Evolutionary conservation across 2,888 invertebrate genomes (phyloP).

Genomic region (Sepioteuthis lessoniana): DNA sequence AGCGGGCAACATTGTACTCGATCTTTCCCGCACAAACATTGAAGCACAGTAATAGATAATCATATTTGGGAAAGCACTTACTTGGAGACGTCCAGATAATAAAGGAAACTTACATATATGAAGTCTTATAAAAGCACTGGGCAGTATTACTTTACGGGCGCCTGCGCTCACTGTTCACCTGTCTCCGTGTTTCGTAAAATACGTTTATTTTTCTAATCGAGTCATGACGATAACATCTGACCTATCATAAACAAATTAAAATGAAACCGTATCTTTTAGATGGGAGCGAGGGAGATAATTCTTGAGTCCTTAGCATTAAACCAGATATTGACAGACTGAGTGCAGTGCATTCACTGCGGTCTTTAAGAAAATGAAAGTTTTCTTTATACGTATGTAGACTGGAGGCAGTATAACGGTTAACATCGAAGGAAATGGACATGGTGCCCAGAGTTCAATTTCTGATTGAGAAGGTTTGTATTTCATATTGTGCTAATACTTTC

Average conservation of each 20-base stretch:
- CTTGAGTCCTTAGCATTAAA: background rate
- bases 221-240: background rate
- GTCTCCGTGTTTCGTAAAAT: background rate
- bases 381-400: no score
- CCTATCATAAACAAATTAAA: background rate
- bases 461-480: no score
- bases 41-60: background rate
- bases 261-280: background rate
- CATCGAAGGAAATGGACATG: no score
- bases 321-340: no score
- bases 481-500: no score
- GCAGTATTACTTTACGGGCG: background rate
- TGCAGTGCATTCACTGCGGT: no score
- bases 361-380: no score
- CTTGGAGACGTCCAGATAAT: background rate
- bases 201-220: background rate
- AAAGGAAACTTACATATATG: background rate
- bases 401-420: no score
- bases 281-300: background rate
- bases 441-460: no score
- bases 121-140: background rate
- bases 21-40: background rate
- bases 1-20: background rate
- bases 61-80: background rate
- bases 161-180: background rate